Percentiles rank a stretch among this genome's conserved stretches.
Evolutionary conservation across 2,888 invertebrate genomes (phyloP).

Genomic region (Mesopsocus fuscifrons): DNA sequence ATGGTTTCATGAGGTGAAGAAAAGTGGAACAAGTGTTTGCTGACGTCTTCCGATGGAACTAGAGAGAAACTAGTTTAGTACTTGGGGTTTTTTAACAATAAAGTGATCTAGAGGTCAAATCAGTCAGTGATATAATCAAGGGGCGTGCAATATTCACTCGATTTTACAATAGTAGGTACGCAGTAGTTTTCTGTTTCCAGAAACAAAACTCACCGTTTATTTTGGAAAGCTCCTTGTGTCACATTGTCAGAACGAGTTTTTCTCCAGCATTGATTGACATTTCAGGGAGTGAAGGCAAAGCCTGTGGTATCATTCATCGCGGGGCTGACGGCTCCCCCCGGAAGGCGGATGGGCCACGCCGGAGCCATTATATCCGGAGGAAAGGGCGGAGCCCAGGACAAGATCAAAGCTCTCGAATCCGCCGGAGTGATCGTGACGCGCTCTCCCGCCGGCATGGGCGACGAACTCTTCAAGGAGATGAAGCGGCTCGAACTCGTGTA

Average conservation of each 20-base stretch:
- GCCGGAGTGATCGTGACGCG: slow-evolving; percentile 89
- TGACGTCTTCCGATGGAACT: too few species aligned
- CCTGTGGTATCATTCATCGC: slow-evolving; percentile 99
- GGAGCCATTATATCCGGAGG: slow-evolving; percentile 99
- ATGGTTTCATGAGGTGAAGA: slow-evolving; percentile 5
- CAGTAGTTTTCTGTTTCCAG: slow-evolving; percentile 14
- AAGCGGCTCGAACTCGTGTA: slow-evolving; percentile 42
- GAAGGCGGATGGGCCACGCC: slow-evolving; percentile 97
- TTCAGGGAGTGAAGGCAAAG: slow-evolving; percentile 68
- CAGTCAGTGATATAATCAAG: not conserved
- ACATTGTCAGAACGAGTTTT: too few species aligned
- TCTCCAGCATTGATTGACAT: too few species aligned
- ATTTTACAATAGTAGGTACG: slow-evolving; percentile 4
- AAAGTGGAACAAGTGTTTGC: too few species aligned
- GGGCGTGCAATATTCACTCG: not conserved
- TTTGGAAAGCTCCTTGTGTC: too few species aligned
- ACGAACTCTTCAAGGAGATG: slow-evolving; percentile 76
- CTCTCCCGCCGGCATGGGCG: slow-evolving; percentile 93
- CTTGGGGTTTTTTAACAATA: too few species aligned
- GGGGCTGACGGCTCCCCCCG: slow-evolving; percentile 94
- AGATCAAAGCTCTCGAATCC: slow-evolving; percentile 84
- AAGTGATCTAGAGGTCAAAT: too few species aligned
- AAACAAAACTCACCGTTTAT: too few species aligned
- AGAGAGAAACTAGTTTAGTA: too few species aligned
- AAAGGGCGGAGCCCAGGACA: slow-evolving; percentile 94